These are phyloP conservation scores for Tiaroga cobitis DNA, from an alignment of 2,797 vertebrate species.

Conservation along the genomic window DNA sequence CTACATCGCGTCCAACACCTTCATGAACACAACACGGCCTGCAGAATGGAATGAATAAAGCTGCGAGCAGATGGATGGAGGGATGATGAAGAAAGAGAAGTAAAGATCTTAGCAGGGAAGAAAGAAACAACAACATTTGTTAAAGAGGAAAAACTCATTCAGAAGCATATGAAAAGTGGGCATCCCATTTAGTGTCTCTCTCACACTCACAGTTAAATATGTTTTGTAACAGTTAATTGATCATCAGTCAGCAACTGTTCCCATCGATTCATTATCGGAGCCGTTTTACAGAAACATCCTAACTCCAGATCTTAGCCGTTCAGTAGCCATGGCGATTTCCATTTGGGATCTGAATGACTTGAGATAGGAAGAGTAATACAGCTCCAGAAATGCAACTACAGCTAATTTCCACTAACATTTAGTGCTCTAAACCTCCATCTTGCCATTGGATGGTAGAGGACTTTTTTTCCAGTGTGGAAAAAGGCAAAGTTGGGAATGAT, in stretches of 20 bases:
- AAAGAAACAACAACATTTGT: background rate
- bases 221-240: constrained; percentile 6
- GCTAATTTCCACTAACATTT: constrained; percentile 4
- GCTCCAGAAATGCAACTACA: constrained; percentile 15
- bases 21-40: constrained; percentile 2
- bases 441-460: background rate
- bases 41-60: constrained; percentile 16
- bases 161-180: background rate
- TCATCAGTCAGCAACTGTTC: background rate
- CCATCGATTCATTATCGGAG: constrained; percentile 7
- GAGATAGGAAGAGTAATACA: constrained; percentile 8
- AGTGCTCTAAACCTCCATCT: background rate
- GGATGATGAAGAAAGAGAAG: background rate
- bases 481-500: constrained; percentile 14
- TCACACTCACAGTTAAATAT: background rate
- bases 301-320: background rate
- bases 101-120: background rate
- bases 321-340: background rate
- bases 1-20: background rate
- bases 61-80: constrained; percentile 14
- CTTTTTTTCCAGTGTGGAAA: background rate
- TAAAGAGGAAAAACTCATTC: background rate
- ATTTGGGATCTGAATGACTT: background rate
- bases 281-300: background rate
- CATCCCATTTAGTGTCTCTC: background rate